Evolutionary conservation across 2,113 vertebrate genomes (phyloP), one percentile per base, ranked within the genome.

Genomic region (Herpetotheres cachinnans): DNA sequence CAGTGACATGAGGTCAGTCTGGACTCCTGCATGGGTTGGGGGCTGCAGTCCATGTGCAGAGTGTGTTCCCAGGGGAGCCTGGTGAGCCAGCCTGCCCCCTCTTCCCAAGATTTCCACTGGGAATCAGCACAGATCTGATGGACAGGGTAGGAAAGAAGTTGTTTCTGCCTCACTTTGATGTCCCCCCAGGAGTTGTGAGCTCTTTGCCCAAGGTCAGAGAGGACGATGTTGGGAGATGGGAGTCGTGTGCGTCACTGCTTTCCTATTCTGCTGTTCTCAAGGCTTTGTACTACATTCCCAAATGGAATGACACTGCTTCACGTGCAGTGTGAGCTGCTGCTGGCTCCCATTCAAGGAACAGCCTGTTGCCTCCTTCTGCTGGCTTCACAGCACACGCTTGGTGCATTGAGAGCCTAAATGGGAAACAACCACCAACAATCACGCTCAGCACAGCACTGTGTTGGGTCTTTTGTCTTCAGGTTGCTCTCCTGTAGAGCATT

Each of bases 241-340:
- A 70, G 22, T 7, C 0, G 0, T 19, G 20, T 10, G 34, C 10
- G 0, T 17, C 0, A 0, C 10, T 2, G 0, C 34, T 49, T 52
- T 50, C 89, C 70, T 16, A 0, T 49, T 21, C 24, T 0, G 7
- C 61, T n/a, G 6, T 8, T 46, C 55, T 49, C 55, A 20, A 38
- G 72, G 58, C 55, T 74, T 16, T 49, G 54, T 55, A 1, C 30
- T 29, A 5, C 26, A 2, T 73, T 85, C 66, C 69, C 78, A 26
- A 5, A 2, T 0, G 14, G 10, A 52, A 29, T 15, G 52, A 22
- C 10, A 5, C 7, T 9, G 25, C 58, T 74, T 20, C 42, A 26
- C 0, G 0, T 2, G 11, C n/a, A 27, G 21, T 5, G 47, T 24
- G 76, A 89, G 29, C n/a, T 44, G 15, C 79, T 22, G n/a, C 82